A percentile compares a stretch with the other conserved stretches of the same genome.
Evolutionary conservation across 2,888 invertebrate species (phyloP).

Genomic region (Papilio protenor): DNA sequence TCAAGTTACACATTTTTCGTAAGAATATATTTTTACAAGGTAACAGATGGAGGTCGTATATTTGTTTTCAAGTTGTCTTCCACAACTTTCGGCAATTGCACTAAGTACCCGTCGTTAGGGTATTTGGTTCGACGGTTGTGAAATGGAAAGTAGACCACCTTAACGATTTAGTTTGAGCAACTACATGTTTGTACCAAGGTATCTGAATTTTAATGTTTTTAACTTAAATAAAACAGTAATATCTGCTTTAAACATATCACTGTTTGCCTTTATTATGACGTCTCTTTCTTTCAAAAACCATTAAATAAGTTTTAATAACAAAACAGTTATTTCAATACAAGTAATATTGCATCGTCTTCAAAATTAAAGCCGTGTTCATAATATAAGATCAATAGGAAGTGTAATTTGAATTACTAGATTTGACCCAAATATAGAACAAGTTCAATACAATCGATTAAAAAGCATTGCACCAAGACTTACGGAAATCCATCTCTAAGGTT

Average conservation of each 20-base stretch:
- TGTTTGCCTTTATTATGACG: no score
- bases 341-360: no score
- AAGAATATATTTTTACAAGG: neutral
- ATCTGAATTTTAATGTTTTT: neutral
- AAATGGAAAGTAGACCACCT: slow-evolving; percentile 24
- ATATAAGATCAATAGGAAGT: no score
- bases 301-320: no score
- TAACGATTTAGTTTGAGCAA: slow-evolving; percentile 4
- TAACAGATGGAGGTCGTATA: neutral
- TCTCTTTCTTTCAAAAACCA: no score
- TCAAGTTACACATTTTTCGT: neutral
- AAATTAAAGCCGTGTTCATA: no score
- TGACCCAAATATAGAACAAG: no score
- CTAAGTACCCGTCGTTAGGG: slow-evolving; percentile 9
- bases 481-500: neutral
- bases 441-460: no score
- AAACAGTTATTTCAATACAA: no score
- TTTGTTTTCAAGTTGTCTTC: neutral
- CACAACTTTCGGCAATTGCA: slow-evolving; percentile 4
- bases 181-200: slow-evolving; percentile 4
- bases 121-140: neutral
- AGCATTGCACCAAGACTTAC: no score
- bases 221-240: neutral
- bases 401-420: no score
- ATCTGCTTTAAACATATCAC: no score